phyloP scores from a whole-genome alignment of 2,888 invertebrate genomes.

The Amiota minor region DNA sequence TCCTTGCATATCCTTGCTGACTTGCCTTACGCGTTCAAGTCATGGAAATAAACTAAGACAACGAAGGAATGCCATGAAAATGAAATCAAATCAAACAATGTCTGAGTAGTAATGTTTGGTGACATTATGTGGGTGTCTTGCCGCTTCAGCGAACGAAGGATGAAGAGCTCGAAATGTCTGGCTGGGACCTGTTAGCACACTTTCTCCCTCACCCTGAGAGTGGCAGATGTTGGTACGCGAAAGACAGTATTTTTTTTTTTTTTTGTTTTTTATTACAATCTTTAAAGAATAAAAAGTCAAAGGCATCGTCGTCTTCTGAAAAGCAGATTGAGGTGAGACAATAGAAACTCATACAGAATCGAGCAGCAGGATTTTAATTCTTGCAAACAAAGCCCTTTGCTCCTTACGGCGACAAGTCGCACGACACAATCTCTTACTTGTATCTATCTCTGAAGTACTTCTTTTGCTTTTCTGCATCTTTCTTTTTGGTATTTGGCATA shows the following conservation, averaged over 20 bases:
- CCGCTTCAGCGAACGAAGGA: too few species aligned
- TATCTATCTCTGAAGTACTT: not conserved
- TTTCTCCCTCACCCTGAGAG: not conserved
- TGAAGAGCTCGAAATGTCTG: too few species aligned
- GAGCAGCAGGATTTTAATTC: slow-evolving; percentile 18
- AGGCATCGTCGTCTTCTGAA: not conserved
- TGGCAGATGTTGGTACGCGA: slow-evolving; percentile 1
- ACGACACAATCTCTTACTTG: slow-evolving; percentile 3
- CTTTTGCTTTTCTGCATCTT: too few species aligned
- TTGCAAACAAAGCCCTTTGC: slow-evolving; percentile 57
- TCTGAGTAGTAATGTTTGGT: slow-evolving; percentile 51
- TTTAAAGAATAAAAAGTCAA: slow-evolving; percentile 7
- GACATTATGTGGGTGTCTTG: slow-evolving; percentile 56
- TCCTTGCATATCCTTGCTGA: not conserved
- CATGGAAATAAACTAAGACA: slow-evolving; percentile 8
- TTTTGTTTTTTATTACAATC: too few species aligned
- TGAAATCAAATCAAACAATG: slow-evolving; percentile 67
- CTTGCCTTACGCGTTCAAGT: not conserved
- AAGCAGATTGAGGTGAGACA: slow-evolving; percentile 40
- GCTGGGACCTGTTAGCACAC: too few species aligned
- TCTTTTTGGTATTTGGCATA: slow-evolving; percentile 55
- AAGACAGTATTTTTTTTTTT: not conserved
- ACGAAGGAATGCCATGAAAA: slow-evolving; percentile 51
- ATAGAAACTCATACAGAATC: slow-evolving; percentile 40
- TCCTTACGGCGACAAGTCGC: not conserved